Evolutionary conservation across 2,113 vertebrate species (phyloP).

Genomic region (Chloroceryle aenea): DNA sequence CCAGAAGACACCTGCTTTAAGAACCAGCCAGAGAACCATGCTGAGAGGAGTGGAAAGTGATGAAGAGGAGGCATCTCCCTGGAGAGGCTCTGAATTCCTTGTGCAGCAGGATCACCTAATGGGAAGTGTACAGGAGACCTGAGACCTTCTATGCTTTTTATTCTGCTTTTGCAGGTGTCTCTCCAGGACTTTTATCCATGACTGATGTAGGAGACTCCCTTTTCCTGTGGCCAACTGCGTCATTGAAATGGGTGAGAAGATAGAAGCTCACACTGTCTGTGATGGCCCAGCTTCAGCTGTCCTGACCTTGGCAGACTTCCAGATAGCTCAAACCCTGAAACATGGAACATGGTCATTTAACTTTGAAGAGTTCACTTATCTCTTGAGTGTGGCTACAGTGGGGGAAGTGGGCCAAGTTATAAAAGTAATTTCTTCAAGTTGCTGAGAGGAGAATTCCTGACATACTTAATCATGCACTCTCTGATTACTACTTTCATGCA

Average conservation of each 20-base stretch:
- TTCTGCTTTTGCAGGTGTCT: background rate
- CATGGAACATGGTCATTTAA: background rate
- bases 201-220: background rate
- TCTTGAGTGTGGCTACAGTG: background rate
- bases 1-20: background rate
- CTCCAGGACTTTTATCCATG: background rate
- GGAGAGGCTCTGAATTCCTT: background rate
- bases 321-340: background rate
- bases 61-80: background rate
- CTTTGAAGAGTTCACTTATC: background rate
- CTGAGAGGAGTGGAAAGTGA: background rate
- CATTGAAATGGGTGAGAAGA: background rate
- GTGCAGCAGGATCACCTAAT: background rate
- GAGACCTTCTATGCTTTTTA: background rate
- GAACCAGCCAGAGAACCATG: background rate
- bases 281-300: background rate
- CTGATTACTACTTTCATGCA: slow-evolving; percentile 7
- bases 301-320: background rate
- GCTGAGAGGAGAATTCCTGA: background rate
- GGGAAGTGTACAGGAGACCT: background rate
- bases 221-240: accelerated
- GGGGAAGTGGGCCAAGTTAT: background rate
- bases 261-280: background rate
- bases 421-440: slow-evolving; percentile 1
- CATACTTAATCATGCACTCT: background rate